Evolutionary conservation across 2,888 invertebrate genomes (phyloP), one percentile per base, ranked within the genome.

Genomic region (Torymus texanus): DNA sequence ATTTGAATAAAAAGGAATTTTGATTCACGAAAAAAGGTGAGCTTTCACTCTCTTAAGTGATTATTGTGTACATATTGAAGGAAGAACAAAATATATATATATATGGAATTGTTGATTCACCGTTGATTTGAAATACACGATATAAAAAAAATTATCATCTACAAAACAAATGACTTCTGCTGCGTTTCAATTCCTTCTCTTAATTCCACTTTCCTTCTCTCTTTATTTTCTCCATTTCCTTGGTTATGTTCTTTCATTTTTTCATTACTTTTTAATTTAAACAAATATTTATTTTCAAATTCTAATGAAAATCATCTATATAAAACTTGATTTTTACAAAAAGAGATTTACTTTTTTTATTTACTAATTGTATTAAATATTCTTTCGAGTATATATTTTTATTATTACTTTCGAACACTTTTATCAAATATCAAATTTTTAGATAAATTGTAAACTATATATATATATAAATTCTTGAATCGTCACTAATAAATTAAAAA

Each of bases 91-190:
- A 62, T 3, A 53, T 21, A 74, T 59, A 18, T 70, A 66, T 81
- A 78, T 72, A 75, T 78, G 68, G 14, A 81, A 77, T 75, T 82
- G 78, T 82, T 82, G 80, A 80, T 72, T 55, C 62, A 82, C 65
- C 76, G 78, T 82, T 82, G 62, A 80, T 78, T 78, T 80, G 82
- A 82, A 82, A 82, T 82, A 82, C 73, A 82, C 65, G 65, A 82
- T 79, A 77, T 77, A 73, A 75, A 72, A 56, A 71, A 74, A 73
- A 73, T 75, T 11, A 78, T 72, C 68, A 66, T 77, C 73, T 72
- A 68, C 53, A 74, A 75, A 66, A 81, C 14, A 75, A 70, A 74
- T 75, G 61, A 71, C 66, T 81, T 70, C 65, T 80, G 77, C 80
- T 80, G 80, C 78, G 59, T 82, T 79, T 82, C 71, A 62, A 80